Evolutionary conservation across 1,140 invertebrate species (phyloP).

Genomic region (Anastatus disparis): DNA sequence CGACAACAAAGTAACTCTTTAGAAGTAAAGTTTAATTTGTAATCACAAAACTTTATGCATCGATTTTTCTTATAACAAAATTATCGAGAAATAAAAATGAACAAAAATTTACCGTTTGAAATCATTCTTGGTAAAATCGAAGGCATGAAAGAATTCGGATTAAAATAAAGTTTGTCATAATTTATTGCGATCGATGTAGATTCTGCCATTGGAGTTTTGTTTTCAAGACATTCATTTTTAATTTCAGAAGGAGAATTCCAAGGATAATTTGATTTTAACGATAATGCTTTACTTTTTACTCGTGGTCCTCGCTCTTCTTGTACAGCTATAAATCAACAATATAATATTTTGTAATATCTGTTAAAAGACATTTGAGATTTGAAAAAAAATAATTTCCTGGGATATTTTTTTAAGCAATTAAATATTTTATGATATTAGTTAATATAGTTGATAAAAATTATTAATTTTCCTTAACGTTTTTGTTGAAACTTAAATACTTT

Average conservation of each 20-base stretch:
- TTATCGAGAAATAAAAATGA: no score
- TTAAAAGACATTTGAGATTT: no score
- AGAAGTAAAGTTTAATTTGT: neutral
- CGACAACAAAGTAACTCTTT: neutral
- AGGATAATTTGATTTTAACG: neutral
- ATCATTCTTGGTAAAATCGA: neutral
- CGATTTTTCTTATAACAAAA: no score
- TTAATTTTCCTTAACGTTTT: no score
- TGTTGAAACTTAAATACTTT: no score
- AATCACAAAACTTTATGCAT: neutral
- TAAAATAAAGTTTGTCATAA: neutral
- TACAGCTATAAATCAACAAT: conserved; percentile 73
- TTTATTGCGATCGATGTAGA: neutral
- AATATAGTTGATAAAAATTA: no score
- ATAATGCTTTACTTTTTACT: conserved; percentile 60
- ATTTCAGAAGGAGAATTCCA: neutral
- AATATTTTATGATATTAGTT: no score
- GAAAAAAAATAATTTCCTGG: no score
- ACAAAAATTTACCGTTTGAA: neutral
- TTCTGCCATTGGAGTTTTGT: neutral
- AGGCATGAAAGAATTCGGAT: neutral
- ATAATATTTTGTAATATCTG: no score
- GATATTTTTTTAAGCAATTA: no score
- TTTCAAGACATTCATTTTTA: neutral
- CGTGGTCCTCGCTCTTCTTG: conserved; percentile 84